Evolutionary conservation across 2,888 invertebrate genomes (phyloP).

Genomic region (Octonoba sinensis): DNA sequence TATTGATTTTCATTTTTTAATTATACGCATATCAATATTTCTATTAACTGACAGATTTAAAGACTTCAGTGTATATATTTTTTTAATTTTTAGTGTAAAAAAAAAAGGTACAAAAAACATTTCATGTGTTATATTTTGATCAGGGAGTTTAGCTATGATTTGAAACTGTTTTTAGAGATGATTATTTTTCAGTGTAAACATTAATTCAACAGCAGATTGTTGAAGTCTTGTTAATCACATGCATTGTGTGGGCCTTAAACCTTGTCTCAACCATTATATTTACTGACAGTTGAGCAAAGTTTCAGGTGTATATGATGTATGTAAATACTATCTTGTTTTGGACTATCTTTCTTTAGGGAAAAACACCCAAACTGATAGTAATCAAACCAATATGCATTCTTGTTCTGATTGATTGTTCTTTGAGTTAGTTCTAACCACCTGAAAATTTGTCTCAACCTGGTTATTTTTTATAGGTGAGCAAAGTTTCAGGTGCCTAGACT

Average conservation of each 20-base stretch:
- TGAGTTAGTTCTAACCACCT: constrained; percentile 68
- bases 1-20: no score
- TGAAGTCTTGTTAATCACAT: not conserved
- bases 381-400: not conserved
- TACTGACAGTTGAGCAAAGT: constrained; percentile 67
- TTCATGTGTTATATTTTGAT: not conserved
- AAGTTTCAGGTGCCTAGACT: constrained; percentile 72
- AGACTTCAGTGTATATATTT: no score
- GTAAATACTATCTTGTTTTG: constrained; percentile 1
- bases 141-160: not conserved
- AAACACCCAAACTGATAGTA: not conserved
- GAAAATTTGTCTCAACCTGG: constrained; percentile 72
- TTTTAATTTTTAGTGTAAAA: no score
- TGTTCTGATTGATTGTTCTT: not conserved
- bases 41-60: no score
- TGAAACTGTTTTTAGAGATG: no score
- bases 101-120: no score
- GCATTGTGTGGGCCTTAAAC: constrained; percentile 66
- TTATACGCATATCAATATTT: no score
- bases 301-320: constrained; percentile 67
- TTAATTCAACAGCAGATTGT: not conserved
- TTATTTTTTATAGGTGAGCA: constrained; percentile 71
- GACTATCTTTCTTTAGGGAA: not conserved
- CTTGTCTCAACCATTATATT: constrained; percentile 67
- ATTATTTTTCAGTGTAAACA: no score